Percentiles rank a stretch among this genome's conserved stretches.
Conservation (phyloP, 35 echinoderm and acorn worm species). For the Hemicentrotus pulcherrimus region DNA sequence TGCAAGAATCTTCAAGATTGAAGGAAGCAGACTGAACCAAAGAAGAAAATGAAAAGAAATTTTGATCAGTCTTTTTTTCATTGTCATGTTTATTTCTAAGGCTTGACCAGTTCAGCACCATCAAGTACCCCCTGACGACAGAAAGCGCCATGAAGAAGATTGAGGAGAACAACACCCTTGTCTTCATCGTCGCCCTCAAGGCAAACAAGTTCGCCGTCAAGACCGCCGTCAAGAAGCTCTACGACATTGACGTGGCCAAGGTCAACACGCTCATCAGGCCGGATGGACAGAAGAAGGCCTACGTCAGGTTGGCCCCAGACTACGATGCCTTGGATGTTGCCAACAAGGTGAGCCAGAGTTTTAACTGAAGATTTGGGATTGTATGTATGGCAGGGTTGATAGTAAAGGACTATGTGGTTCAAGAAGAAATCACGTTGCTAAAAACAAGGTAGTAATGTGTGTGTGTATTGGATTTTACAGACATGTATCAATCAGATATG, state of each 20-base stretch:
- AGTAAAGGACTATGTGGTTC: too few relatives aligned
- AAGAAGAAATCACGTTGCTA: too few relatives aligned
- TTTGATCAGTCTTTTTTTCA: background rate
- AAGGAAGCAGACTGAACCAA: too few relatives aligned
- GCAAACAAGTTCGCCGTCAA: conserved; percentile 95
- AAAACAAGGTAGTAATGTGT: too few relatives aligned
- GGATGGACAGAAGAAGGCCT: conserved; percentile 98
- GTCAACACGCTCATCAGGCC: conserved; percentile 99
- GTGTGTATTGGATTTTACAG: too few relatives aligned
- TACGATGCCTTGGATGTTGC: conserved; percentile 97
- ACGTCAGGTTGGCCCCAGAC: conserved; percentile 91
- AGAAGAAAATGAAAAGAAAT: too few relatives aligned
- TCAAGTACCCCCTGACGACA: conserved; percentile 98
- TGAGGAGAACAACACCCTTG: conserved; percentile 98
- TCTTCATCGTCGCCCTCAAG: conserved; percentile 95
- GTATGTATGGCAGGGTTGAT: too few relatives aligned
- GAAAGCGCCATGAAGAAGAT: conserved; percentile 99
- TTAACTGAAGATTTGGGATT: too few relatives aligned
- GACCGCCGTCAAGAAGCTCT: conserved; percentile 96
- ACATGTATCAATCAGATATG: too few relatives aligned
- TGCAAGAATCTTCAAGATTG: too few relatives aligned
- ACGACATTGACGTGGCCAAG: conserved; percentile 97
- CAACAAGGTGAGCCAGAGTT: conserved; percentile 74
- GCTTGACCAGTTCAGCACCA: conserved; percentile 91
- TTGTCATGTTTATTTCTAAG: conserved; percentile 49